These are phyloP conservation scores for Thyatira batis DNA, from an alignment of 2,888 invertebrate genomes.

Conservation along the genomic window DNA sequence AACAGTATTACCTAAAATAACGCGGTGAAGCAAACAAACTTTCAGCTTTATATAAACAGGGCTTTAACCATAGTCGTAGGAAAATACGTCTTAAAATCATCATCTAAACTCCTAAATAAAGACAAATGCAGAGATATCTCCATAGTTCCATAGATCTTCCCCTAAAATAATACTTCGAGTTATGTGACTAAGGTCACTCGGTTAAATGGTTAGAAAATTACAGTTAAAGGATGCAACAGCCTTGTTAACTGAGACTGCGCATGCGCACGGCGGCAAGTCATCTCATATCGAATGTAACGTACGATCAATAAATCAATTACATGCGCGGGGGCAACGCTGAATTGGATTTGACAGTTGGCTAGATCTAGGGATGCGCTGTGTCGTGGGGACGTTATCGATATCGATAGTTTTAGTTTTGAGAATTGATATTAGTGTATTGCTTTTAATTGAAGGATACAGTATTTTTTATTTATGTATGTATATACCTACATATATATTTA, in stretches of 20 bases:
- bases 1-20: no score
- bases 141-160: background rate
- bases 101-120: no score
- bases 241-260: slow-evolving; percentile 34
- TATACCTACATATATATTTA: no score
- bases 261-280: slow-evolving; percentile 52
- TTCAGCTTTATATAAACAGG: no score
- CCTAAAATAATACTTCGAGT: background rate
- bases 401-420: no score
- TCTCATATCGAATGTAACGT: slow-evolving; percentile 79
- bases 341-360: slow-evolving; percentile 80
- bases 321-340: slow-evolving; percentile 77
- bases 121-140: background rate
- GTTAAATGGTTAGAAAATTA: slow-evolving; percentile 65
- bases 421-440: no score
- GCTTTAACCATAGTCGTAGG: no score
- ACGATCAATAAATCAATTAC: slow-evolving; percentile 83
- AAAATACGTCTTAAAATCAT: no score
- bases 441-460: no score
- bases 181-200: slow-evolving; percentile 61
- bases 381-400: slow-evolving; percentile 34
- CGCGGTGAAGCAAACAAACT: no score
- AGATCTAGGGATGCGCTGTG: slow-evolving; percentile 57
- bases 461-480: no score
- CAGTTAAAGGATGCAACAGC: slow-evolving; percentile 60